Evolutionary conservation across 53 echinoderm and acorn worm species (phyloP), one percentile per base, ranked within the genome.

Genomic region (Hippasteria phrygiana): DNA sequence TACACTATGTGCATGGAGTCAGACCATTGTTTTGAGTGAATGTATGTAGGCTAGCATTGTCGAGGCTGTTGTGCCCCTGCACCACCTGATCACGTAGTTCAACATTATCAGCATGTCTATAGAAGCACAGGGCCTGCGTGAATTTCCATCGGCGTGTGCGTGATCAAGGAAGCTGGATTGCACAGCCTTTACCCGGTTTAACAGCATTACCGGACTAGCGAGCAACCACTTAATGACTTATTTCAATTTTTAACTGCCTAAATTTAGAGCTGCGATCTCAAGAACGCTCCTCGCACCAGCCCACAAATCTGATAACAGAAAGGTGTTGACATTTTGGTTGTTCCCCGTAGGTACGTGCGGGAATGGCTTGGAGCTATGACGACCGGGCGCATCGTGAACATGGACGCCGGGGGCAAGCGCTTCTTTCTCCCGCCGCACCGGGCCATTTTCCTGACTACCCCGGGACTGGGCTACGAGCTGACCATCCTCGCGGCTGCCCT

Each of bases 361-460:
- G 98, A 98, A 66, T 98, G 98, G 98, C 75, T 98, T 10, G 98
- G 98, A 18, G 95, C 98, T 5, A 98, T 98, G 98, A 93, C 96
- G 26, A 95, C 95, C 3, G 94, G 93, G 34, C 77, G 91, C 36
- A 97, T 97, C 42, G 98, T 97, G 26, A 94, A 97, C 37, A 70
- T 82, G 3, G 94, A 91, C 46, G 82, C 83, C 35, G 91, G 88
- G 9, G 83, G 75, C 10, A 88, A 90, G 18, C 86, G 91, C 26
- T 97, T 94, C 74, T 80, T 89, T 32, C 91, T 97, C 4, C 98
- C 98, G 0, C 92, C 92, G 7, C 95, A 96, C 40, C 94, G 95
- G 4, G 94, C 93, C 10, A 71, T 91, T 34, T 92, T 94, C 72
- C 94, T 97, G 75, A 82, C 94, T 47, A 93, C 92, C 43, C 90